Percentiles rank a stretch among this genome's conserved stretches.
Conservation (phyloP, 2,113 vertebrate genomes). For the Corapipo altera region DNA sequence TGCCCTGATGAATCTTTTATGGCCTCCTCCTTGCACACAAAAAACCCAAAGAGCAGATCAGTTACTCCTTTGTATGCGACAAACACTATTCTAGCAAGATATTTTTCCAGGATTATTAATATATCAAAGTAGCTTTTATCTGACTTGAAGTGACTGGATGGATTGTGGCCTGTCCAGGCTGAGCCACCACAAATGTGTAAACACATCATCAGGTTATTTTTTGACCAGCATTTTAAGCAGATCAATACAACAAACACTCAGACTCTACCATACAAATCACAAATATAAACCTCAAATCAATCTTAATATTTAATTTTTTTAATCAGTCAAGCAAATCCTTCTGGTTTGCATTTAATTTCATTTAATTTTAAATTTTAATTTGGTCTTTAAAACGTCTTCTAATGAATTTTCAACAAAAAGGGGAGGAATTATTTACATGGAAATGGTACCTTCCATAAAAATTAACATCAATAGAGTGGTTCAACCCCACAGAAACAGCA, state of each 20-base stretch:
- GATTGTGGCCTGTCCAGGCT: neutral
- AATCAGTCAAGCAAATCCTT: neutral
- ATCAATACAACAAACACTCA: neutral
- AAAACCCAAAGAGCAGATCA: neutral
- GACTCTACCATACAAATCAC: neutral
- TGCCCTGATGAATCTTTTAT: conserved; percentile 84
- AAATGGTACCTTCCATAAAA: neutral
- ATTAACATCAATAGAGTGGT: neutral
- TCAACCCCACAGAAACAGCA: neutral
- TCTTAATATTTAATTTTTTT: fast-evolving
- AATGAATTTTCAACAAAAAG: neutral
- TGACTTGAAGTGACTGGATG: neutral
- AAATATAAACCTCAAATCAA: neutral
- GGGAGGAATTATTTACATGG: neutral
- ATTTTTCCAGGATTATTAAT: neutral
- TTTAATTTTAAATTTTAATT: neutral
- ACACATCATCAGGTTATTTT: neutral
- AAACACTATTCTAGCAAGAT: neutral
- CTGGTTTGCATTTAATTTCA: neutral
- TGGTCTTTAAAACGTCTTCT: neutral
- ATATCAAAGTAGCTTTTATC: neutral
- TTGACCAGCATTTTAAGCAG: neutral
- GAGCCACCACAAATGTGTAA: neutral
- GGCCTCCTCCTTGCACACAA: conserved; percentile 76
- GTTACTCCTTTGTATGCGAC: neutral